Base-by-base conservation (phyloP, 2,797 vertebrate genomes). In the Mormyrus hasselquistii region DNA sequence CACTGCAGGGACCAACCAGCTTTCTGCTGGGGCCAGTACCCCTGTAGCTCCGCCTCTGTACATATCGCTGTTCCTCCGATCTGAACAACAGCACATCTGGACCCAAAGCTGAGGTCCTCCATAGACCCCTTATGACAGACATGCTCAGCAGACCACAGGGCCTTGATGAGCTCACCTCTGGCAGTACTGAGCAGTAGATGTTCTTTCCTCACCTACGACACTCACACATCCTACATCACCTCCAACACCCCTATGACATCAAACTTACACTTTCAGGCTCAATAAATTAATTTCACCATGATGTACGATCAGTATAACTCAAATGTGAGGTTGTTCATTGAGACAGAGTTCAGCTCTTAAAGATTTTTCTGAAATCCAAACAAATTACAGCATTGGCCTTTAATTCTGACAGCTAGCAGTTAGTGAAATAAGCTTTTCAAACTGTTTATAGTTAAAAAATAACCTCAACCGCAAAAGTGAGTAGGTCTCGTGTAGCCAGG, bases 381-480 rank as follows among this genome's bases (percentile, higher is more conserved):
- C 59, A 88, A 38, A 59, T 90, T 88, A 82, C 89, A 86, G 88
- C 86, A 90, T 59, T 55, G 10, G 57, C 84, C 44, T 89, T 86
- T 88, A 82, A n/a, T 4, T n/a, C 55, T 25, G 34, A 87, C 19
- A 29, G 62, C 41, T 57, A 34, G 22, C 47, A 90, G 93, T 93
- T 86, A 91, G 90, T 83, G 90, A 88, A 83, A 89, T 87, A 90
- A 2, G 0, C 22, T 76, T 84, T 53, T 29, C 49, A 59, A 89
- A 29, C 88, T 88, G 90, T 34, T 22, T 73, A 82, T 73, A 88
- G 90, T 91, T 88, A 87, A 88, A 88, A 92, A 91, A 25, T 88
- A 90, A 82, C 79, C 10, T 2, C 29, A 79, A 29, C 84, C 86
- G 88, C 89, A 84, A 92, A 93, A 93, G 2, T n/a, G 55, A 92